Evolutionary conservation across 2,797 vertebrate species (phyloP).

Genomic region (Oryzias dopingdopingensis): DNA sequence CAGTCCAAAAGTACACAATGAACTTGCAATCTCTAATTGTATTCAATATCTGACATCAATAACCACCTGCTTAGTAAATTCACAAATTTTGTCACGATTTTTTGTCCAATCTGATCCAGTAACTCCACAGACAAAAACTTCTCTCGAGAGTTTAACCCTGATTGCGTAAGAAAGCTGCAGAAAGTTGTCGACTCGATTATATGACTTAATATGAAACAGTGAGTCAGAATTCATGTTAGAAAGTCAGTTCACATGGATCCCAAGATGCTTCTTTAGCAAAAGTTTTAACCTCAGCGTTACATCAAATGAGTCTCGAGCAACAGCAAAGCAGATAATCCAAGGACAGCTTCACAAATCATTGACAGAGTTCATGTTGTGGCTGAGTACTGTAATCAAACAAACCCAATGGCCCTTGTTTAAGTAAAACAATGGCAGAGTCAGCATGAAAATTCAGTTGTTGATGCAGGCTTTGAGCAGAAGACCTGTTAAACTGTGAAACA

Average conservation of each 20-base stretch:
- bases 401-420: conserved; percentile 12
- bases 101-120: conserved; percentile 10
- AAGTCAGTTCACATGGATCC: background rate
- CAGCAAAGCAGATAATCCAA: conserved; percentile 55
- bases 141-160: conserved; percentile 1
- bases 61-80: background rate
- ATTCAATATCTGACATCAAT: conserved; percentile 10
- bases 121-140: too few species aligned
- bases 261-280: background rate
- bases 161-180: background rate
- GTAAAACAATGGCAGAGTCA: conserved; percentile 23
- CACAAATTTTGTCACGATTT: conserved; percentile 43
- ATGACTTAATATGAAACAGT: background rate
- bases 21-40: too few species aligned
- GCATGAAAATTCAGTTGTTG: background rate
- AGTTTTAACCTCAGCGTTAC: conserved; percentile 7
- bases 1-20: too few species aligned
- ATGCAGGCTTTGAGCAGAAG: background rate
- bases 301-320: conserved; percentile 35
- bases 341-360: conserved; percentile 62
- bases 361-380: conserved; percentile 63
- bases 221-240: background rate
- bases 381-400: conserved; percentile 30
- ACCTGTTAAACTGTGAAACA: background rate
- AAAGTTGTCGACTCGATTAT: background rate